Evolutionary conservation across 1,140 invertebrate species (phyloP).

Genomic region (Zophobas morio): DNA sequence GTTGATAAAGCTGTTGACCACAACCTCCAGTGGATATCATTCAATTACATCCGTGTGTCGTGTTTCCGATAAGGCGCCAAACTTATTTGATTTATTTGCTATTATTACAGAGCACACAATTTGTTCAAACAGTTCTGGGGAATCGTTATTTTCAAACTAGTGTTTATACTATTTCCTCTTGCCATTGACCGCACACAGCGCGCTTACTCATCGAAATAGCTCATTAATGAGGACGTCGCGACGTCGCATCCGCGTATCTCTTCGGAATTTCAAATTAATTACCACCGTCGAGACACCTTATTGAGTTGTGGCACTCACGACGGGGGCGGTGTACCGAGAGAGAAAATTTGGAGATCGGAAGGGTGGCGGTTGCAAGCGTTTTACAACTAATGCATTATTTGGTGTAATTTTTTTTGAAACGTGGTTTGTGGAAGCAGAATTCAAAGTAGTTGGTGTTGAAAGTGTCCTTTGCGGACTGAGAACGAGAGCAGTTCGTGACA

Average conservation of each 20-base stretch:
- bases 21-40: background rate
- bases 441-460: too few relatives aligned
- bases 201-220: slow-evolving; percentile 2
- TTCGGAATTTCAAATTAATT: background rate
- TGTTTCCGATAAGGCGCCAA: background rate
- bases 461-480: too few relatives aligned
- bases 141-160: background rate
- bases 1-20: background rate
- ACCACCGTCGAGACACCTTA: background rate
- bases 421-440: too few relatives aligned
- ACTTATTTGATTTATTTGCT: slow-evolving; percentile 7
- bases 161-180: background rate
- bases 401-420: too few relatives aligned
- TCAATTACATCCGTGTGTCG: background rate
- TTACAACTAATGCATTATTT: too few relatives aligned
- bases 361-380: too few relatives aligned
- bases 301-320: background rate
- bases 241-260: background rate
- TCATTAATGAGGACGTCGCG: background rate
- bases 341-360: too few relatives aligned
- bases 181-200: background rate
- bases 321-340: too few relatives aligned
- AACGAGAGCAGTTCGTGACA: too few relatives aligned
- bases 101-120: background rate
- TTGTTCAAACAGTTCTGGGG: background rate